Base-by-base conservation (phyloP, 2,113 vertebrate genomes). In the Noctilio leporinus region DNA sequence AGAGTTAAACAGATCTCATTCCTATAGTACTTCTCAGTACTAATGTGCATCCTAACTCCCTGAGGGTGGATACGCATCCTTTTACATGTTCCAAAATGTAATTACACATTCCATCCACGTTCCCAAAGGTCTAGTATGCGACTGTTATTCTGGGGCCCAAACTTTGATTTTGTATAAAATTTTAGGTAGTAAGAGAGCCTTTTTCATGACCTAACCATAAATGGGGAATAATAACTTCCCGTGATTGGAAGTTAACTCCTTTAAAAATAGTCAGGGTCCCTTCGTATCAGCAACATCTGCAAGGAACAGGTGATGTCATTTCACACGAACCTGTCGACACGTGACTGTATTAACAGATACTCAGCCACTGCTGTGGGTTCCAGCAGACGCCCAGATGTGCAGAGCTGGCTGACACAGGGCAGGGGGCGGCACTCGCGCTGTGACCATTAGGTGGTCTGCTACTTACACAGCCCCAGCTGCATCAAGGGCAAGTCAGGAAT, bases 251-350 rank as follows among this genome's bases (percentile, higher is more conserved):
- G 80, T 77, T 90, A 88, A 16, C 69, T 85, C 72, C 40, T 88
- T 93, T 97, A 47, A 91, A 91, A 95, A 94, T n/a, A 93, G 69
- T 59, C 26, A 45, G 62, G 69, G 51, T 92, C 76, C 70, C 72
- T 38, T 93, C 87, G 64, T 93, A 47, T 85, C 30, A 75, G 57
- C 43, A 82, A 4, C 53, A 43, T 64, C 73, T 64, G 77, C 12
- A 35, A 81, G 49, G 80, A 82, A 78, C 73, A 85, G 90, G 82
- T 92, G 62, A 93, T 51, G 87, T 93, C 87, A 88, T 91, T 80
- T 87, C 33, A 30, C 15, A 49, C 76, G 89, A 93, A 90, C 81
- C 67, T 57, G 7, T 28, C 14, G 57, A 3, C 1, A 20, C 64
- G 73, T 82, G 59, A 73, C 70, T 6, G 28, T 53, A 62, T 49